Percentiles rank a stretch among this genome's conserved stretches.
Conservation (phyloP, 2,797 vertebrate genomes). For the Phrynocephalus vlangalii region DNA sequence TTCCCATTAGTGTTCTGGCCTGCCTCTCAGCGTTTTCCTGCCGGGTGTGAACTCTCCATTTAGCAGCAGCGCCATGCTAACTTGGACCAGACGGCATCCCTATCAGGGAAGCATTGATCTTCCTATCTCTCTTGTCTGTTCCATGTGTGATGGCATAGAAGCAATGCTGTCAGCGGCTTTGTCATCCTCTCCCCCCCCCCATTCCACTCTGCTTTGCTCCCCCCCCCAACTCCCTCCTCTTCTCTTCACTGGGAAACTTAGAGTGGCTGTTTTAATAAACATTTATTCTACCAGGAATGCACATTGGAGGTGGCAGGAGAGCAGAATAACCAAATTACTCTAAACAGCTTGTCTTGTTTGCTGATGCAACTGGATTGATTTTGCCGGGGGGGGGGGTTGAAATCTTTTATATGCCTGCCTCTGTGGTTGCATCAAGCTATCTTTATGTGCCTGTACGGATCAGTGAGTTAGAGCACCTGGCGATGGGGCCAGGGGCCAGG, state of each 20-base stretch:
- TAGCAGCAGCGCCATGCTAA: not conserved
- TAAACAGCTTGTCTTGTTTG: slow-evolving; percentile 69
- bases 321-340: slow-evolving; percentile 67
- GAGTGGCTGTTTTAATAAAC: slow-evolving; percentile 8
- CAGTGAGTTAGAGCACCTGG: not conserved
- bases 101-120: not conserved
- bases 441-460: not conserved
- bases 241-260: not conserved
- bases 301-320: slow-evolving; percentile 8
- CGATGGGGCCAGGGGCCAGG: no score
- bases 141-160: not conserved
- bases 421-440: not conserved
- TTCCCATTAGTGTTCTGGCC: not conserved
- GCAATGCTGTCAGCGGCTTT: not conserved
- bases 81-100: no score
- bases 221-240: not conserved
- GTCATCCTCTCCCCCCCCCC: not conserved
- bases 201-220: not conserved
- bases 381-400: not conserved
- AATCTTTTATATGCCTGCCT: not conserved
- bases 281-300: slow-evolving; percentile 21
- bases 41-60: not conserved
- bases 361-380: slow-evolving; percentile 66
- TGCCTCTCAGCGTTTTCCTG: not conserved
- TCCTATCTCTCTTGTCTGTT: not conserved